phyloP scores from a whole-genome alignment of 30 jellyfish, hydroid and myxozoan species.

The Chrysaora quinquecirrha region DNA sequence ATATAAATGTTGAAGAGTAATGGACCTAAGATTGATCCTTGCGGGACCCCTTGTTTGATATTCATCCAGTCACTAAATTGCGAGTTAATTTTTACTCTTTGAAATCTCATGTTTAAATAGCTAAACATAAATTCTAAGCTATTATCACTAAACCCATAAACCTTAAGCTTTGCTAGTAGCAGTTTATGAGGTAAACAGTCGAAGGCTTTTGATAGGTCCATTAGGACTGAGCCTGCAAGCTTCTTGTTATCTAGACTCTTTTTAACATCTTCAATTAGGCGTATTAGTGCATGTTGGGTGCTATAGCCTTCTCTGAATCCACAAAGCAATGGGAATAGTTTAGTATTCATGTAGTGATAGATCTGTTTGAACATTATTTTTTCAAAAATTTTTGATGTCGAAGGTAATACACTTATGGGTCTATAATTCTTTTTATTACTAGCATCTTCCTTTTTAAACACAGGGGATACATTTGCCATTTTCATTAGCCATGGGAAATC shows the following conservation, averaged over 20 bases:
- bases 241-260: slow-evolving; percentile 12
- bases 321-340: background rate
- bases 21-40: slow-evolving; percentile 72
- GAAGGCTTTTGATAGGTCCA: slow-evolving; percentile 57
- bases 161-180: slow-evolving; percentile 32
- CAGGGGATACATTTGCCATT: background rate
- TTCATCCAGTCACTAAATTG: slow-evolving; percentile 36
- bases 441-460: background rate
- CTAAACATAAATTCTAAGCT: background rate
- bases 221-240: slow-evolving; percentile 30
- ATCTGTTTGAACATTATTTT: background rate
- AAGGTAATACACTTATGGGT: slow-evolving; percentile 10
- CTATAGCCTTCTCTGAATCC: slow-evolving; percentile 30
- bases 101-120: slow-evolving; percentile 8
- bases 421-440: background rate
- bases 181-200: slow-evolving; percentile 45
- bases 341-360: too few relatives aligned
- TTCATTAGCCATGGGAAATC: background rate
- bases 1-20: slow-evolving; percentile 34
- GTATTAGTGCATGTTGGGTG: slow-evolving; percentile 36
- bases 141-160: slow-evolving; percentile 25
- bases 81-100: slow-evolving; percentile 40
- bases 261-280: background rate
- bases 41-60: slow-evolving; percentile 50
- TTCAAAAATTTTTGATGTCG: background rate